Conservation (phyloP, 2,888 invertebrate species). For the Ypsolopha scabrella region DNA sequence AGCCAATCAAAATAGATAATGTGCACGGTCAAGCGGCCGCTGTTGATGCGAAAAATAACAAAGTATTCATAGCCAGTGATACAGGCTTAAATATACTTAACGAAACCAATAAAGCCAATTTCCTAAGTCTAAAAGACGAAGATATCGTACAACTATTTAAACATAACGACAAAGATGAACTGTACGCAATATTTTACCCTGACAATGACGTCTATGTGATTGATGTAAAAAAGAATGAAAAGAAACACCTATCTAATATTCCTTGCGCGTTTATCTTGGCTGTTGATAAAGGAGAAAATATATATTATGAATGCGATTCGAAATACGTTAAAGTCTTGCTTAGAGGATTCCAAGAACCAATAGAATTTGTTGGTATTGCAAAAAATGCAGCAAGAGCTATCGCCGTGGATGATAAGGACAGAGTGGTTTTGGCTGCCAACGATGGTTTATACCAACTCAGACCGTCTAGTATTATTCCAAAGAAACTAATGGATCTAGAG, state of each 20-base stretch:
- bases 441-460: slow-evolving; percentile 50
- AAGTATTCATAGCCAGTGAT: slow-evolving; percentile 49
- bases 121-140: slow-evolving; percentile 44
- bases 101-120: slow-evolving; percentile 33
- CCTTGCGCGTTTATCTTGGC: slow-evolving; percentile 55
- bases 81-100: slow-evolving; percentile 43
- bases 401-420: slow-evolving; percentile 26
- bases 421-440: slow-evolving; percentile 45
- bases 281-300: slow-evolving; percentile 43
- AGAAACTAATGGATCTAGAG: slow-evolving; percentile 51
- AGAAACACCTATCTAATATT: slow-evolving; percentile 35
- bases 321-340: slow-evolving; percentile 54
- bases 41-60: slow-evolving; percentile 35
- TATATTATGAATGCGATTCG: slow-evolving; percentile 57
- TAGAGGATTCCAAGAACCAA: slow-evolving; percentile 50
- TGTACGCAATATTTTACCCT: slow-evolving; percentile 48
- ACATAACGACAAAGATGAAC: slow-evolving; percentile 28
- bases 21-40: slow-evolving; percentile 52
- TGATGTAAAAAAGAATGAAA: slow-evolving; percentile 40
- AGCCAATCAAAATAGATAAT: slow-evolving; percentile 42
- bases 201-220: slow-evolving; percentile 46
- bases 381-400: slow-evolving; percentile 52
- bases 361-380: slow-evolving; percentile 51
- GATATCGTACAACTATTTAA: slow-evolving; percentile 56
- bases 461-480: slow-evolving; percentile 45